Evolutionary conservation across 1,140 invertebrate species (phyloP), one percentile per base, ranked within the genome.

Genomic region (Nilaparvata lugens): DNA sequence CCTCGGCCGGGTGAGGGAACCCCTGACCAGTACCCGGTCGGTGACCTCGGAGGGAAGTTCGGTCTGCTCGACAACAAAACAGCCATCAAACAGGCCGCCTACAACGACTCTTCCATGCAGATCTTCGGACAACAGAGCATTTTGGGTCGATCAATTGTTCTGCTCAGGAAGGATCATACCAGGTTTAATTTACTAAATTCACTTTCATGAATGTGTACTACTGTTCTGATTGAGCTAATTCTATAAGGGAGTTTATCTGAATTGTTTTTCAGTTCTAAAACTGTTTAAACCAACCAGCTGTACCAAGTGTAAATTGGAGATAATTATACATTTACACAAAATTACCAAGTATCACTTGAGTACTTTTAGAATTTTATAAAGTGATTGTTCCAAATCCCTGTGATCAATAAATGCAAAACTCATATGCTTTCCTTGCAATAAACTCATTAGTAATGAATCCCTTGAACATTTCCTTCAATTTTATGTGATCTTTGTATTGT

Each of bases 11-110:
- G 42, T 1, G 40, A 35, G 45, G 75, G 91, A 40, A 91, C 86
- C 0, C 81, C 81, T 14, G 92, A 95, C 76, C 85, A 92, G 67
- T 94, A 93, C 70, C 86, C 91, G 76, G 81, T 94, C 66, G 94
- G 94, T 0, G 91, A 96, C 73, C 73, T 97, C 0, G 93, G 91
- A 70, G 86, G 88, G 16, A 97, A 97, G 76, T 93, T 91, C 73
- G 94, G 93, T 0, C 76, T 78, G 2, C 69, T 89, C 2, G 80
- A 85, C 48, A n/a, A 57, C 11, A 77, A 76, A 52, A 83, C 80
- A 62, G 76, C 73, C 35, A 25, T 61, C 42, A 51, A 63, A 28
- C 48, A 64, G 24, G 73, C 75, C 11, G 72, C 74, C 38, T 91
- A 85, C 68, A 92, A 90, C 64, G 95, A 97, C 68, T 88, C 86